phyloP scores from a whole-genome alignment of 2,888 invertebrate species.

The Hermodice carunculata region DNA sequence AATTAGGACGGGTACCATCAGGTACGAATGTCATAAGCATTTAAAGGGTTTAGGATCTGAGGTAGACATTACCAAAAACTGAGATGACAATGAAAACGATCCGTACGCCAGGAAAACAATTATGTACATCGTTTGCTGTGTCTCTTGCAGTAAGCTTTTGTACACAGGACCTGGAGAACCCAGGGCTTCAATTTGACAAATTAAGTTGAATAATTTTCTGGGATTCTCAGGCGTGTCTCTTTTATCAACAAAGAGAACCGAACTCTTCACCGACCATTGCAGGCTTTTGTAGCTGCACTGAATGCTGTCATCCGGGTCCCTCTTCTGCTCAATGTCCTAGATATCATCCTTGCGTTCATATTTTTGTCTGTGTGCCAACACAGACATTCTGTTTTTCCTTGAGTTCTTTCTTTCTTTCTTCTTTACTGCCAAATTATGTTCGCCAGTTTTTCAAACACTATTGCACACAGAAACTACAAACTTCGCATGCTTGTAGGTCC shows the following conservation, averaged over 20 bases:
- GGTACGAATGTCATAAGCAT: constrained; percentile 64
- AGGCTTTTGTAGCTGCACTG: constrained; percentile 35
- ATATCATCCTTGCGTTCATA: too few relatives aligned
- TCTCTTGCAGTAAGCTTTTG: constrained; percentile 57
- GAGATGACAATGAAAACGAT: constrained; percentile 66
- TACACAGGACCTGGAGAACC: constrained; percentile 66
- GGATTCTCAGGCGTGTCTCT: constrained; percentile 64
- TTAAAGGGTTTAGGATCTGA: constrained; percentile 63
- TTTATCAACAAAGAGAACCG: constrained; percentile 40
- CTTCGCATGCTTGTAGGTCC: too few relatives aligned
- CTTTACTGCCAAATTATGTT: too few relatives aligned
- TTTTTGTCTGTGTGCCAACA: too few relatives aligned
- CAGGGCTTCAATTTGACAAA: constrained; percentile 61
- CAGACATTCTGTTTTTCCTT: too few relatives aligned
- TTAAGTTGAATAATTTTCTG: constrained; percentile 55
- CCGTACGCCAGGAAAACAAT: constrained; percentile 61
- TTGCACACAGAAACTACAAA: too few relatives aligned
- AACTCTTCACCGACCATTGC: constrained; percentile 37
- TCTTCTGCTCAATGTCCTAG: too few relatives aligned
- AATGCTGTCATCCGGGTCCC: constrained; percentile 39
- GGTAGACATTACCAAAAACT: constrained; percentile 60
- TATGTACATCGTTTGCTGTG: constrained; percentile 61
- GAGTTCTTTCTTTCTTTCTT: too few relatives aligned
- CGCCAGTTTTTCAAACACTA: too few relatives aligned
- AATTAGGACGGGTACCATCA: constrained; percentile 48